These are phyloP conservation scores for Pandemis cinnamomeana DNA, from an alignment of 2,888 invertebrate species.

Conservation along the genomic window DNA sequence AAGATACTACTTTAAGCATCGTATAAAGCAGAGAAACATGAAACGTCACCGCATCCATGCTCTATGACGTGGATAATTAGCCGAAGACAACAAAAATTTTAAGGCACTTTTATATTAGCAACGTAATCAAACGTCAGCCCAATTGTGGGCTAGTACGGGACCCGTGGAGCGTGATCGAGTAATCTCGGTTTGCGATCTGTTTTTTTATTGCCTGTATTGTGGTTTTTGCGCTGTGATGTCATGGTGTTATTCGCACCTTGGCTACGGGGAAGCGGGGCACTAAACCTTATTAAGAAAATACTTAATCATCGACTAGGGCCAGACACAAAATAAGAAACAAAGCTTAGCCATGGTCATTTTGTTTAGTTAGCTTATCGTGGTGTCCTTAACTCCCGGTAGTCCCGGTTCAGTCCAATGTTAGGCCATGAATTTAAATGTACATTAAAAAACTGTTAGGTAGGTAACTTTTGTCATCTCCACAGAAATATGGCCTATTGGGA, in stretches of 20 bases:
- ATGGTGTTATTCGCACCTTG: constrained; percentile 47
- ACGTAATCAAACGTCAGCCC: background rate
- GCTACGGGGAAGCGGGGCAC: constrained; percentile 18
- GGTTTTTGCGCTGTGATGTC: constrained; percentile 70
- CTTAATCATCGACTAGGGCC: background rate
- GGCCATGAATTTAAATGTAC: no score
- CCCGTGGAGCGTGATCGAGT: constrained; percentile 60
- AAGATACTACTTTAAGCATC: no score
- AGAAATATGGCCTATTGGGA: no score
- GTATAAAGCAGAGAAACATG: no score
- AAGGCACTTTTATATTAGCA: background rate
- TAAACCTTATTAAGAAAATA: constrained; percentile 15
- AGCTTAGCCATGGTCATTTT: no score
- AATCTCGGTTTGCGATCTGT: constrained; percentile 67
- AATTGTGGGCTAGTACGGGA: constrained; percentile 40
- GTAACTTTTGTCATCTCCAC: no score
- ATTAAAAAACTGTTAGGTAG: no score
- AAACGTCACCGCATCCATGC: no score
- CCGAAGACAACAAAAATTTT: background rate
- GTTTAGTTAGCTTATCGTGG: no score
- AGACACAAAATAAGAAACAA: background rate
- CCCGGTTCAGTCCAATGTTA: no score
- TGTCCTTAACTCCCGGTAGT: no score
- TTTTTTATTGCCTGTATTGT: constrained; percentile 60
- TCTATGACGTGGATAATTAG: no score